These are phyloP conservation scores for Palythoa grandis DNA, from an alignment of 92 coral and sea anemone species.

Conservation along the genomic window DNA sequence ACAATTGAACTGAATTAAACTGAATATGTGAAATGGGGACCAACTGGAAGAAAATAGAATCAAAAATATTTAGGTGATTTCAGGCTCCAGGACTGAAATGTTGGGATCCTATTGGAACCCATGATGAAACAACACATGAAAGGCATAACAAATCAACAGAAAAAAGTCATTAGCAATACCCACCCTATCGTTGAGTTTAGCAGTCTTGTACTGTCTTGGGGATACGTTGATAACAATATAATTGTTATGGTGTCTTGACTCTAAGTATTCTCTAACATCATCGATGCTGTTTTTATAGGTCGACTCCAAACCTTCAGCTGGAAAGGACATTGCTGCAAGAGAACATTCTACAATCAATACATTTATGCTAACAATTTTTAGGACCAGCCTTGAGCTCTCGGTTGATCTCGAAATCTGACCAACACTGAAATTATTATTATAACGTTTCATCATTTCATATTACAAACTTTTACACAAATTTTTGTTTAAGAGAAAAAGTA, in stretches of 20 bases:
- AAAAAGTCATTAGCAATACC: not conserved
- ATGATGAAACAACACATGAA: too few relatives aligned
- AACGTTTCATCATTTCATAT: too few relatives aligned
- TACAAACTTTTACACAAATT: too few relatives aligned
- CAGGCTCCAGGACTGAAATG: too few relatives aligned
- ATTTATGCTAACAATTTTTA: not conserved
- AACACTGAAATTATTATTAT: too few relatives aligned
- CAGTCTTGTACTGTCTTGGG: conserved; percentile 84
- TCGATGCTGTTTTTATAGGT: conserved; percentile 95
- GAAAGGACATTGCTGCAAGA: conserved; percentile 90
- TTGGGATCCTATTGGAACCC: too few relatives aligned
- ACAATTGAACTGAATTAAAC: too few relatives aligned
- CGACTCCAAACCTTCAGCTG: conserved; percentile 98
- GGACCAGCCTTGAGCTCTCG: not conserved
- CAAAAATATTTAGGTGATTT: too few relatives aligned
- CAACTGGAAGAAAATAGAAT: too few relatives aligned
- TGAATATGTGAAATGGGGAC: too few relatives aligned
- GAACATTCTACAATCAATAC: not conserved
- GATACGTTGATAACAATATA: conserved; percentile 92
- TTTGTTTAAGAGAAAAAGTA: too few relatives aligned
- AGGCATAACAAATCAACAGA: too few relatives aligned
- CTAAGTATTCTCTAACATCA: conserved; percentile 90
- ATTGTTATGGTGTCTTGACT: conserved; percentile 83
- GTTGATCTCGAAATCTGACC: not conserved
- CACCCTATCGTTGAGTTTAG: conserved; percentile 88